Evolutionary conservation across 2,888 invertebrate genomes (phyloP).

Genomic region (Dryadula phaetusa): DNA sequence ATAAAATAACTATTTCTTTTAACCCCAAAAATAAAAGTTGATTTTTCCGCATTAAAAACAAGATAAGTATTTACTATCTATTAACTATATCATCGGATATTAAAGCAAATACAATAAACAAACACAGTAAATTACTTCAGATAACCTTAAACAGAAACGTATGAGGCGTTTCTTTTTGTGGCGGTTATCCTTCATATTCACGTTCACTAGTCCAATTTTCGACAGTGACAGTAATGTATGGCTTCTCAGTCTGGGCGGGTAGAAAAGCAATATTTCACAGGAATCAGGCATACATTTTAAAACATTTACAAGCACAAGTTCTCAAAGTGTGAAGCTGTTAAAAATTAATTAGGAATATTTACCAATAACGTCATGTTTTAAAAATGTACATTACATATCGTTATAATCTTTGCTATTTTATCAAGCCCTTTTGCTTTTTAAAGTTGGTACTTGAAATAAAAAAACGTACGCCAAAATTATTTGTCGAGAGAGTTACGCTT

Average conservation of each 20-base stretch:
- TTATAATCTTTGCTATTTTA: not conserved
- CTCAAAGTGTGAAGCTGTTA: not conserved
- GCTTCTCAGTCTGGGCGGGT: constrained; percentile 62
- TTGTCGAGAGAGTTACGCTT: not conserved
- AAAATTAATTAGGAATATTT: constrained; percentile 7
- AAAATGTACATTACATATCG: not conserved
- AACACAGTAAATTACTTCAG: not conserved
- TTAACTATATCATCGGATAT: no score
- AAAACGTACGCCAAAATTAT: not conserved
- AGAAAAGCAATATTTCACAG: constrained; percentile 77
- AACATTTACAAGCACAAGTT: constrained; percentile 61
- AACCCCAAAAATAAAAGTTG: no score
- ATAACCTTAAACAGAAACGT: not conserved
- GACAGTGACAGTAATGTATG: constrained; percentile 71
- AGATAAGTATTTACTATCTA: no score
- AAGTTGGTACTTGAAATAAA: not conserved
- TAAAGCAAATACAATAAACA: not conserved
- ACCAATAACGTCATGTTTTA: not conserved
- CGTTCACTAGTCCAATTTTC: constrained; percentile 65
- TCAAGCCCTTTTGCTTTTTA: not conserved
- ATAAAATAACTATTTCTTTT: not conserved
- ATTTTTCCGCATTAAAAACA: no score
- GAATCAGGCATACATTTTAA: constrained; percentile 79
- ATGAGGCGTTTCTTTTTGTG: constrained; percentile 18
- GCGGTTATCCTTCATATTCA: constrained; percentile 53